Conservation (phyloP, 2,113 vertebrate genomes). For the Proterorhinus semilunaris region DNA sequence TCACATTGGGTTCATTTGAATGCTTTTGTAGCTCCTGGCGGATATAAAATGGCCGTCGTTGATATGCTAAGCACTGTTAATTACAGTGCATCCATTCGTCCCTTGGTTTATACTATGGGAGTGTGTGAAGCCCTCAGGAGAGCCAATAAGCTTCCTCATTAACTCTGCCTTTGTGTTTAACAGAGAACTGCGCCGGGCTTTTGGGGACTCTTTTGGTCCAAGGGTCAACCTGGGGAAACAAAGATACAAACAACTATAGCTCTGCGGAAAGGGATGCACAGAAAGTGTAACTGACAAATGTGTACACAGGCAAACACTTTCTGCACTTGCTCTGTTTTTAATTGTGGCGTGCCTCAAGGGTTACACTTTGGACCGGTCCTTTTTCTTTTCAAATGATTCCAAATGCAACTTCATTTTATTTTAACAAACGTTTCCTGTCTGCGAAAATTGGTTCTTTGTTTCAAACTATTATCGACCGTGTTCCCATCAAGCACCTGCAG, state of each 20-base stretch:
- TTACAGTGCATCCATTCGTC: slow-evolving; percentile 64
- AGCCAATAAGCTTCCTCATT: slow-evolving; percentile 79
- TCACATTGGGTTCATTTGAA: slow-evolving; percentile 42
- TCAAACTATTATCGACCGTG: too few relatives aligned
- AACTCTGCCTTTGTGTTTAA: slow-evolving; percentile 77
- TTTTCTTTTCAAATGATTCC: not conserved
- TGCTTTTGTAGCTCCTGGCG: slow-evolving; percentile 46
- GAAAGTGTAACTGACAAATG: slow-evolving; percentile 3
- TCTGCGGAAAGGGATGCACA: not conserved
- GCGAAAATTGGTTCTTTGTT: too few relatives aligned
- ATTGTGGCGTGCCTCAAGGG: not conserved
- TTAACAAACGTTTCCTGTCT: too few relatives aligned
- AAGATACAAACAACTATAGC: slow-evolving; percentile 48
- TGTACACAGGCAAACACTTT: not conserved
- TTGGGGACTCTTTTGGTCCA: slow-evolving; percentile 58
- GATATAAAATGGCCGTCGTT: slow-evolving; percentile 53
- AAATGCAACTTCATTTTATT: too few relatives aligned
- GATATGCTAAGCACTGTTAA: slow-evolving; percentile 67
- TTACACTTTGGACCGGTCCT: not conserved
- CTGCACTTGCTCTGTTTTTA: not conserved
- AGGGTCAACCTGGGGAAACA: slow-evolving; percentile 50
- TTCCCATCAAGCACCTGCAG: too few relatives aligned
- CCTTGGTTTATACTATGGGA: slow-evolving; percentile 59
- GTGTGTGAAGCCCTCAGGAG: slow-evolving; percentile 65
- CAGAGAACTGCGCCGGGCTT: slow-evolving; percentile 61